Evolutionary conservation across 2,113 vertebrate species (phyloP).

Genomic region (Phrynosoma platyrhinos): DNA sequence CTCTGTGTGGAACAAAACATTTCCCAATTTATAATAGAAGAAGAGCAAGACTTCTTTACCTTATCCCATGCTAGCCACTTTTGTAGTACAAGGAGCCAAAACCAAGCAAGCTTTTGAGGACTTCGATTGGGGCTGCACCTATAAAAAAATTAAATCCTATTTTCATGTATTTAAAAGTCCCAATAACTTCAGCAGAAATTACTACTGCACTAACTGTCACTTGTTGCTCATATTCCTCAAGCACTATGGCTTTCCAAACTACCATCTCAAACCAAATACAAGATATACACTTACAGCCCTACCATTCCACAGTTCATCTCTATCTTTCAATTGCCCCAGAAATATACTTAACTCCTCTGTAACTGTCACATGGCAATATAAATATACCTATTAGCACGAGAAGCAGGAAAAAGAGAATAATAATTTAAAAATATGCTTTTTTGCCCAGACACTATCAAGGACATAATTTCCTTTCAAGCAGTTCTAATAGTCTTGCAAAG

Average conservation of each 20-base stretch:
- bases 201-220: background rate
- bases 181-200: background rate
- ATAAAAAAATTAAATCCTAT: constrained; percentile 35
- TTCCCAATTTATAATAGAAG: background rate
- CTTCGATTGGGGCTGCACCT: constrained; percentile 82
- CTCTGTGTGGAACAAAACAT: background rate
- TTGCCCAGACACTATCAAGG: background rate
- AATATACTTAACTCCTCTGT: background rate
- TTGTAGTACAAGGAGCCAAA: constrained; percentile 92
- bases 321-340: background rate
- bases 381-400: background rate
- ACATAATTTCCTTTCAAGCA: background rate
- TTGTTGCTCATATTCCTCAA: background rate
- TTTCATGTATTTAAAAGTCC: background rate
- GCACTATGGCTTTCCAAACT: background rate
- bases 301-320: background rate
- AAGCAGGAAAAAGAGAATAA: background rate
- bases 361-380: background rate
- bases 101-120: constrained; percentile 89
- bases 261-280: background rate
- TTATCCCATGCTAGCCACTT: constrained; percentile 82
- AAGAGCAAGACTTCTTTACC: constrained; percentile 73
- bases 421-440: background rate
- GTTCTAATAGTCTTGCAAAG: background rate
- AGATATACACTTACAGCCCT: background rate